Conservation (phyloP, 2,797 vertebrate genomes). For the Carduelis carduelis region DNA sequence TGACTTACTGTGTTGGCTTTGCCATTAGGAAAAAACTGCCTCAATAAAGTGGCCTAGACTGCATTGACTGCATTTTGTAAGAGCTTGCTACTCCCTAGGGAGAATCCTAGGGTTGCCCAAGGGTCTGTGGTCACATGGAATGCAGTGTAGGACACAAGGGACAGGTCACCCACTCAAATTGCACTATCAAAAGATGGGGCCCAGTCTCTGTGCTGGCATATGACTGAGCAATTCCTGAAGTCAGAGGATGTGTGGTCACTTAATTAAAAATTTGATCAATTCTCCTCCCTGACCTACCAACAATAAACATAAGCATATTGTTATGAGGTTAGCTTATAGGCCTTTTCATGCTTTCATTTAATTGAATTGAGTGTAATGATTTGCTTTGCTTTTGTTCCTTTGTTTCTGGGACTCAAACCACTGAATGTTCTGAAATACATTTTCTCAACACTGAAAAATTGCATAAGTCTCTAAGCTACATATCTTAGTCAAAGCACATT, state of each 20-base stretch:
- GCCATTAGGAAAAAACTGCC: not conserved
- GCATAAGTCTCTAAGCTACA: not conserved
- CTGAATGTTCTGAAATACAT: slow-evolving; percentile 18
- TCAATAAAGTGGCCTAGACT: not conserved
- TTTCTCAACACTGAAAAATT: slow-evolving; percentile 16
- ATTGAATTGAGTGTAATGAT: not conserved
- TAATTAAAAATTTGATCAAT: not conserved
- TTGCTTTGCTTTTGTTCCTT: not conserved
- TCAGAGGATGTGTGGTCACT: not conserved
- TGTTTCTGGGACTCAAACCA: not conserved
- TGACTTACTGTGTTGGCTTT: not conserved
- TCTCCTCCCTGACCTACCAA: not conserved
- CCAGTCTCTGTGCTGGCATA: not conserved
- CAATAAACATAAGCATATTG: not conserved
- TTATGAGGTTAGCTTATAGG: not conserved
- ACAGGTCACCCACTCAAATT: not conserved
- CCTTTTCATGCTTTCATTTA: not conserved
- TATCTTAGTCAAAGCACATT: slow-evolving; percentile 17
- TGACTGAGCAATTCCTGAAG: not conserved
- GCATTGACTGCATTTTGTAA: not conserved
- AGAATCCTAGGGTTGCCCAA: accelerated
- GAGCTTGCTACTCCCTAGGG: not conserved
- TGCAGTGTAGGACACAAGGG: not conserved
- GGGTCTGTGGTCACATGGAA: not conserved
- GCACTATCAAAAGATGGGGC: not conserved